Evolutionary conservation across 2,888 invertebrate genomes (phyloP).

Genomic region (Oxystoma pomonae): DNA sequence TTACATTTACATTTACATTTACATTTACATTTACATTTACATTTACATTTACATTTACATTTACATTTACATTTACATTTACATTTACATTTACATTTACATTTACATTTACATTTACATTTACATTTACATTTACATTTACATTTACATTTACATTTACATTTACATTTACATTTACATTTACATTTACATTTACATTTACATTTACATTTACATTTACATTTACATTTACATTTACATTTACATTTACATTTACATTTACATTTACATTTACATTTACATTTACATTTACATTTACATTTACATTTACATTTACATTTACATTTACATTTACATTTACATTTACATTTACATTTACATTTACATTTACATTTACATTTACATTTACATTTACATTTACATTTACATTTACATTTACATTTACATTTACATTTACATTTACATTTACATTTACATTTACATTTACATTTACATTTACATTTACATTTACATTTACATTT

Average conservation of each 20-base stretch:
- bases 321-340: not conserved
- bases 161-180: not conserved
- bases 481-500: not conserved
- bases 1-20: not conserved
- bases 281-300: not conserved
- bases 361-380: not conserved
- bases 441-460: not conserved
- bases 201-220: not conserved
- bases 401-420: not conserved
- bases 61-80: not conserved
- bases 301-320: not conserved
- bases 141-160: not conserved
- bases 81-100: not conserved
- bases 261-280: not conserved
- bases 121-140: not conserved
- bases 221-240: not conserved
- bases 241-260: not conserved
- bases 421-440: not conserved
- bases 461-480: not conserved
- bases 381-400: not conserved
- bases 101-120: not conserved
- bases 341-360: not conserved
- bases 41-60: not conserved
- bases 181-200: not conserved
- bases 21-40: not conserved